Evolutionary conservation across 2,113 vertebrate species (phyloP).

Genomic region (Chrysemys picta): DNA sequence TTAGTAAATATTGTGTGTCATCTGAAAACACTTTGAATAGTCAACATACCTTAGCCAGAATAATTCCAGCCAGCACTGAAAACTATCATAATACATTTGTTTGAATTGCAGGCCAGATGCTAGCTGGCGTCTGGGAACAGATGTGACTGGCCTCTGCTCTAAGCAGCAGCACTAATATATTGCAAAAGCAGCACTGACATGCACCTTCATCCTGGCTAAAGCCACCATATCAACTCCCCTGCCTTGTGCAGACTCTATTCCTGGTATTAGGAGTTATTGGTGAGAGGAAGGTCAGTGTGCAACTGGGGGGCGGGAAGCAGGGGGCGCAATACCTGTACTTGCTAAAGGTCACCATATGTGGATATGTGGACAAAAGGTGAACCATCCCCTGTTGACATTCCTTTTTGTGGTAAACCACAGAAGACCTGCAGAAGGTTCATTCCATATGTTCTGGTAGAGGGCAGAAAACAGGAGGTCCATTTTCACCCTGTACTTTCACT

Average conservation of each 20-base stretch:
- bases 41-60: not conserved
- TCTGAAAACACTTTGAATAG: not conserved
- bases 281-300: not conserved
- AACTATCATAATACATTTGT: not conserved
- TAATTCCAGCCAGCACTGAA: too few relatives aligned
- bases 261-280: not conserved
- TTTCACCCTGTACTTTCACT: constrained; percentile 21
- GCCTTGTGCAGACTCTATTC: not conserved
- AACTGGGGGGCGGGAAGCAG: too few relatives aligned
- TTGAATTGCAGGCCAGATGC: not conserved
- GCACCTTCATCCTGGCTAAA: not conserved
- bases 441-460: not conserved
- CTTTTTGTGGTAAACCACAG: not conserved
- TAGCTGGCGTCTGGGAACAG: not conserved
- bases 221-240: not conserved
- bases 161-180: not conserved
- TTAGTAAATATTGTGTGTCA: not conserved
- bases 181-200: not conserved
- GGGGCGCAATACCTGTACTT: not conserved
- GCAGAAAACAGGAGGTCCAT: not conserved
- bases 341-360: not conserved
- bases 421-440: not conserved
- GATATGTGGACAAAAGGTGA: not conserved
- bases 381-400: not conserved
- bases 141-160: not conserved